Percentiles rank a stretch among this genome's conserved stretches.
phyloP scores from a whole-genome alignment of 2,113 vertebrate species.

The Hemiscyllium ocellatum region DNA sequence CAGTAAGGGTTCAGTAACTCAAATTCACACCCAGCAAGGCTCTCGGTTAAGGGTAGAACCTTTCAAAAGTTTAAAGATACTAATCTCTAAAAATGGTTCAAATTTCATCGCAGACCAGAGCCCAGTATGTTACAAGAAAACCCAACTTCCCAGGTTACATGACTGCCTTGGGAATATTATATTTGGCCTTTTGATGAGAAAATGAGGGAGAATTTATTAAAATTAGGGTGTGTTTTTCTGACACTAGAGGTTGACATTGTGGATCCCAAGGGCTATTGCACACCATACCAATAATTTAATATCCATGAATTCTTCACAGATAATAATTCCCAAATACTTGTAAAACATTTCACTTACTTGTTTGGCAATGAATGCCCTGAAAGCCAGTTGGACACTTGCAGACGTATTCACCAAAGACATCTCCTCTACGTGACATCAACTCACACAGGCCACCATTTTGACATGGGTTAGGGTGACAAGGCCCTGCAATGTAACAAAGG shows the following conservation, averaged over 20 bases:
- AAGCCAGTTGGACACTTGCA: conserved; percentile 77
- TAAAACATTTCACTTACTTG: conserved; percentile 59
- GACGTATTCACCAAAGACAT: conserved; percentile 73
- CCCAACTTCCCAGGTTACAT: neutral
- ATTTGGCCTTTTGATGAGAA: neutral
- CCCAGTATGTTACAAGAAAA: neutral
- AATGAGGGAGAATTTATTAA: neutral
- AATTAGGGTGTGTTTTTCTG: neutral
- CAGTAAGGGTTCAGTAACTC: too few species aligned
- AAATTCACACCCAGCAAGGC: neutral
- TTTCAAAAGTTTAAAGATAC: neutral
- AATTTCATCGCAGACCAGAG: neutral
- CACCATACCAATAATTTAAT: neutral
- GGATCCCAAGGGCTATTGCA: too few species aligned
- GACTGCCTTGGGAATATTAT: neutral
- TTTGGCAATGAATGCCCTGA: conserved; percentile 77
- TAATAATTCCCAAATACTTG: neutral
- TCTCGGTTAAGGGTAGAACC: neutral
- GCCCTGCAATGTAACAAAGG: conserved; percentile 55
- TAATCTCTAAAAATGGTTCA: neutral
- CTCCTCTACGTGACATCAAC: conserved; percentile 64
- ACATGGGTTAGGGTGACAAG: conserved; percentile 84
- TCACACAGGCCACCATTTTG: conserved; percentile 68
- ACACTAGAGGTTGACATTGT: neutral
- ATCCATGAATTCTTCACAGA: neutral